These are phyloP conservation scores for Illadopsis cleaveri DNA, from an alignment of 2,113 vertebrate species.

Conservation along the genomic window DNA sequence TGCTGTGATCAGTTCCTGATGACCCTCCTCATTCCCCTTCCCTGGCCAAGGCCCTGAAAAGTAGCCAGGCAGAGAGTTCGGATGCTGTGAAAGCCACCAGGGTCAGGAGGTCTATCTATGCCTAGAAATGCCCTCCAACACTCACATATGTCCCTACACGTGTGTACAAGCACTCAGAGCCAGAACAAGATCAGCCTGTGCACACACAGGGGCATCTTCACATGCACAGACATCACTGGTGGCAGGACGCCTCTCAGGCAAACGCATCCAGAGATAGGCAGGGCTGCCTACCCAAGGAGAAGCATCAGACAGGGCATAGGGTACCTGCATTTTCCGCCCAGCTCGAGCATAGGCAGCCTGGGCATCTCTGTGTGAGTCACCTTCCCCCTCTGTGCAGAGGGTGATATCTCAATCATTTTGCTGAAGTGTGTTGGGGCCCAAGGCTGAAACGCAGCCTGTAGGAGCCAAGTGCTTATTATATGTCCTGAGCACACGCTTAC, in stretches of 20 bases:
- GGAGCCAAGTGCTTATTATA: not conserved
- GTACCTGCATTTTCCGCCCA: not conserved
- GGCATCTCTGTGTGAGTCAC: not conserved
- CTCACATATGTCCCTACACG: not conserved
- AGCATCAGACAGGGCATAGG: not conserved
- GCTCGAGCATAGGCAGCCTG: not conserved
- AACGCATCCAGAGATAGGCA: not conserved
- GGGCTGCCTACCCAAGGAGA: not conserved
- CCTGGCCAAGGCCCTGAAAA: not conserved
- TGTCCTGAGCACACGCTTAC: not conserved
- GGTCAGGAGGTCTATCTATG: not conserved
- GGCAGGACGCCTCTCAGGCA: rapidly evolving
- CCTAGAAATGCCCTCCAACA: not conserved
- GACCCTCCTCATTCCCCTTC: not conserved
- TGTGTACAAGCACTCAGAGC: not conserved
- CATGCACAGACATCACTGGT: rapidly evolving
- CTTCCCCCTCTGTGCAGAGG: not conserved
- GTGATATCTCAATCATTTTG: not conserved
- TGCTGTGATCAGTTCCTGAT: not conserved
- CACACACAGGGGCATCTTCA: not conserved
- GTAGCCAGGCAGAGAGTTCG: not conserved
- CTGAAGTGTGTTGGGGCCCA: not conserved
- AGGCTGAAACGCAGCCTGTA: not conserved
- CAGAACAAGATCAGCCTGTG: not conserved
- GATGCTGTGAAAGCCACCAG: not conserved